Base-by-base conservation (phyloP, 2,113 vertebrate genomes). In the Motacilla tschutschensis region DNA sequence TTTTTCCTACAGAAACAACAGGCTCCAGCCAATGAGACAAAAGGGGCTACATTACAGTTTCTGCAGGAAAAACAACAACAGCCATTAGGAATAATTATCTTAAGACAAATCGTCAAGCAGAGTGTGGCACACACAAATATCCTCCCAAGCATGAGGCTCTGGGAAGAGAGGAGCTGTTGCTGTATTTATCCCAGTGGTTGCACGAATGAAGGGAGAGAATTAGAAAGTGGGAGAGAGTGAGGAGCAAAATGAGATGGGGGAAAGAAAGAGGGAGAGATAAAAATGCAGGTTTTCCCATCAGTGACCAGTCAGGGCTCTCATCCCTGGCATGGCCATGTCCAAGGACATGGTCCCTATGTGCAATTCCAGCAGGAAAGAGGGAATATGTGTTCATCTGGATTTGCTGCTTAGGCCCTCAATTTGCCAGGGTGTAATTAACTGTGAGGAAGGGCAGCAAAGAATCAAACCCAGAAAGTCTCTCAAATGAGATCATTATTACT, bases 1-100 rank as follows among this genome's bases (percentile, higher is more conserved):
- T 97, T 97, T 96, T 95, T 95, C 90, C 79, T 93, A 71, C 85
- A 92, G 96, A 96, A 98, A 98, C 96, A 97, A 96, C 96, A 95
- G 96, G 95, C 95, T 93, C 97, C 95, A 94, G 93, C 90, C 93
- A 89, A 87, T 62, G 93, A 96, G 90, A 97, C 92, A 94, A 96
- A 97, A 93, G 93, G 85, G 85, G 83, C 92, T 94, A 95, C 90
- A 95, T 96, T 95, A 95, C 95, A 94, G 85, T 96, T 97, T 97
- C 94, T 77, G 93, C 92, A 93, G 95, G 94, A 89, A 91, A 85
- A 94, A 95, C 93, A 95, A 91, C 94, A 93, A 93, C 60, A 95
- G 89, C 95, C 93, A 46, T 95, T 94, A 96, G 94, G 83, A 97
- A 96, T 95, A 96, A 97, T 96, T 93, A 95, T 92, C 80, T 93